A percentile compares a stretch with the other conserved stretches of the same genome.
phyloP scores from a whole-genome alignment of 1,140 invertebrate genomes.

The Papilio glaucus region DNA sequence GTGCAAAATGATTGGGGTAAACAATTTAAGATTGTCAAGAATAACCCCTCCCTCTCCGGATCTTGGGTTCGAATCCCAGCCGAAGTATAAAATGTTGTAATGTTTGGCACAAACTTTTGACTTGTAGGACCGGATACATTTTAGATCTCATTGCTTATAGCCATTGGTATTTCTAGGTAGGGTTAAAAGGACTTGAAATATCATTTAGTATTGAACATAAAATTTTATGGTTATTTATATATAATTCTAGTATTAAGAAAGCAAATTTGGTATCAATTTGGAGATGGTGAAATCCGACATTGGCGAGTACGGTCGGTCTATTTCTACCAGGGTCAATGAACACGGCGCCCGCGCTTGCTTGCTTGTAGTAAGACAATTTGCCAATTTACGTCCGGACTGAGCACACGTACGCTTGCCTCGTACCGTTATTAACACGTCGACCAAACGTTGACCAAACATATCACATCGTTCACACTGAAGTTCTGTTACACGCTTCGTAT shows the following conservation, averaged over 20 bases:
- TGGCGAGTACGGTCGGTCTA: slow-evolving; percentile 45
- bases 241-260: not conserved
- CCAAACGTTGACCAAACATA: not conserved
- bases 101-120: not conserved
- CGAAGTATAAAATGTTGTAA: not conserved
- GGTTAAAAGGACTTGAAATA: no score
- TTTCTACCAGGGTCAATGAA: slow-evolving; percentile 55
- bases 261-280: not conserved
- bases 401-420: slow-evolving; percentile 37
- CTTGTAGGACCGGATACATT: no score
- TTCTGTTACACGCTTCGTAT: not conserved
- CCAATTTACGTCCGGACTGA: slow-evolving; percentile 47
- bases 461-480: not conserved
- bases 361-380: slow-evolving; percentile 57
- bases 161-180: no score
- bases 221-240: not conserved
- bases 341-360: slow-evolving; percentile 50
- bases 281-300: slow-evolving; percentile 2
- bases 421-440: slow-evolving; percentile 31
- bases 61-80: slow-evolving; percentile 2
- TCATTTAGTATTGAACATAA: no score
- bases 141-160: no score
- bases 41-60: no score
- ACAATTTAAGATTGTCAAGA: no score
- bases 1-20: no score